Evolutionary conservation across 2,113 vertebrate species (phyloP), one percentile per base, ranked within the genome.

Genomic region (Syrrhaptes paradoxus): DNA sequence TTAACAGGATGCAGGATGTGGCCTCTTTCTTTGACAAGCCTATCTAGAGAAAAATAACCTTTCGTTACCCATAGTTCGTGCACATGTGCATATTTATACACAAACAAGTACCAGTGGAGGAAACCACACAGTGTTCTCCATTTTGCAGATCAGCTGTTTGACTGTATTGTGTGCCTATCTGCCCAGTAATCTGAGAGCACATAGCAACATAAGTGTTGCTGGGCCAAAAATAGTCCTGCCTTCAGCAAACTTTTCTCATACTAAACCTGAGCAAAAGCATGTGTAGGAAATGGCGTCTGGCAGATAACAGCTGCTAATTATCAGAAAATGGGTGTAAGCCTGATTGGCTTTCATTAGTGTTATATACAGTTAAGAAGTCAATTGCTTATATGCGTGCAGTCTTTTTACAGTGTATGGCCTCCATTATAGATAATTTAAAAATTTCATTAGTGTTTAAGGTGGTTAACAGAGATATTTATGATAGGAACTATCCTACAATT

Each of bases 111-210:
- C 93, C 96, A 67, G 74, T 52, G 87, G 95, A 97, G 91, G 88
- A 94, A 96, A 97, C 93, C 88, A 4, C 83, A 94, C 22, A 84
- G 91, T 78, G 92, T 94, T 95, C 73, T 83, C 80, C 87, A 93
- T 96, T 94, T 97, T 97, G 90, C 75, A 58, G 94, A 98, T 97
- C 97, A 98, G 95, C 97, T 98, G 96, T 96, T 97, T 79, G 83
- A 61, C 19, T 87, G 95, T 95, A 96, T 97, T 96, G 94, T 96
- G 85, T 95, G 93, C 94, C 81, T 93, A 92, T 87, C 52, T 96
- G 91, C 94, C 89, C 91, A 63, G 94, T 93, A 91, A 97, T 97
- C 96, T 98, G 96, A 97, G 95, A 96, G 95, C 94, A 96, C 95
- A 95, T 94, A 97, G 97, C 96, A 98, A 97, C 96, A 61, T 12